Base-by-base conservation (phyloP, 35 echinoderm and acorn worm species). In the Heliocidaris tuberculata region DNA sequence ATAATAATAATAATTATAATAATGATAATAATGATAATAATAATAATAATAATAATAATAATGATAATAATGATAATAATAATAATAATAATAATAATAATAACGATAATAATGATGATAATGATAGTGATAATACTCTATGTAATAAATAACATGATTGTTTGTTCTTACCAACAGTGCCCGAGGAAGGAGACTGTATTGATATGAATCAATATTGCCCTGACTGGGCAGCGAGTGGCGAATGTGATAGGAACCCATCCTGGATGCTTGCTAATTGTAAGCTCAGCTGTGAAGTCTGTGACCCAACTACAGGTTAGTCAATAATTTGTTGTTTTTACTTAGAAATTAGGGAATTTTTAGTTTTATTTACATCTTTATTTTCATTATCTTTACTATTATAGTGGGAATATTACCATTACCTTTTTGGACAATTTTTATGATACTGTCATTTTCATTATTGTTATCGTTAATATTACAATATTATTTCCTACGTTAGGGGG, bases 231-330 rank as follows among this genome's bases (percentile, higher is more conserved):
- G 87, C 21, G 48, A 86, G 54, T 15, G 95, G 95, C 4, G 52
- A 94, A 21, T 96, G 95, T 94, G 56, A 85, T 5, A 19, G 17
- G 9, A 88, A 94, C 47, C 47, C 32, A 3, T 56, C 5, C 13
- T 96, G 93, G 86, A 94, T 96, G 95, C 27, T 60, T 27, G 35
- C 86, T 15, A 96, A 96, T 31, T 96, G 95, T 49, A 85, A 31
- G 10, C 48, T 49, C 49, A 96, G 95, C 59, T 96, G 95, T 47
- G 56, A 71, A 9, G 32, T 24, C 31, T 96, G 95, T 35, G 31
- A 42, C 24, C 87, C 87, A 21, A 48, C 31, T 89, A 47, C 87
- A 89, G 87, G 87, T 89, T 0, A 27, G 65, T 78, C 65, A 78
- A n/a, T 27, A 24, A 78, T 78, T 42, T 42, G 35, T 42, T 42